Conservation (phyloP, 2,113 vertebrate species). For the Pelmatolapia mariae region DNA sequence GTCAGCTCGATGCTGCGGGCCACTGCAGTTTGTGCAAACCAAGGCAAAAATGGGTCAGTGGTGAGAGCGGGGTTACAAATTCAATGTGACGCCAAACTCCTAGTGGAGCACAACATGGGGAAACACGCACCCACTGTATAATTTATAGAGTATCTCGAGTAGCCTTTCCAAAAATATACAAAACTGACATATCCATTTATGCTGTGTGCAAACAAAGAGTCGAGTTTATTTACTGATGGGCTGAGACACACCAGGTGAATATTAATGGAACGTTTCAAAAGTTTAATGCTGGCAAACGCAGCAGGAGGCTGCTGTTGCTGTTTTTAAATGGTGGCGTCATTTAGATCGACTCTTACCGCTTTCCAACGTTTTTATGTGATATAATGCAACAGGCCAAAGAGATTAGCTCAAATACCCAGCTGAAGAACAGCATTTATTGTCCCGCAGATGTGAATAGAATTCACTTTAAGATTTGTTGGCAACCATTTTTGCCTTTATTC, state of each 20-base stretch:
- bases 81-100: slow-evolving; percentile 19
- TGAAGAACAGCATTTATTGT: background rate
- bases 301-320: background rate
- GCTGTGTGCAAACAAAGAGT: background rate
- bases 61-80: slow-evolving; percentile 26
- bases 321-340: background rate
- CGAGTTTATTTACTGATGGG: background rate
- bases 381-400: background rate
- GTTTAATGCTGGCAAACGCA: background rate
- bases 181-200: background rate
- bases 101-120: background rate
- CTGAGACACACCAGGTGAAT: background rate
- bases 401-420: background rate
- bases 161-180: background rate
- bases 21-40: background rate
- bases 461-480: background rate
- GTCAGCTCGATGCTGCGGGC: slow-evolving; percentile 14
- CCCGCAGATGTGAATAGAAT: background rate
- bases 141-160: background rate
- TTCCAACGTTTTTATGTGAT: background rate
- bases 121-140: background rate
- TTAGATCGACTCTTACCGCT: background rate
- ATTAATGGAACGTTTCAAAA: background rate
- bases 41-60: slow-evolving; percentile 45
- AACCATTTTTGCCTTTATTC: background rate